Evolutionary conservation across 2,888 invertebrate genomes (phyloP), one percentile per base, ranked within the genome.

Genomic region (Odontocolon sp.): DNA sequence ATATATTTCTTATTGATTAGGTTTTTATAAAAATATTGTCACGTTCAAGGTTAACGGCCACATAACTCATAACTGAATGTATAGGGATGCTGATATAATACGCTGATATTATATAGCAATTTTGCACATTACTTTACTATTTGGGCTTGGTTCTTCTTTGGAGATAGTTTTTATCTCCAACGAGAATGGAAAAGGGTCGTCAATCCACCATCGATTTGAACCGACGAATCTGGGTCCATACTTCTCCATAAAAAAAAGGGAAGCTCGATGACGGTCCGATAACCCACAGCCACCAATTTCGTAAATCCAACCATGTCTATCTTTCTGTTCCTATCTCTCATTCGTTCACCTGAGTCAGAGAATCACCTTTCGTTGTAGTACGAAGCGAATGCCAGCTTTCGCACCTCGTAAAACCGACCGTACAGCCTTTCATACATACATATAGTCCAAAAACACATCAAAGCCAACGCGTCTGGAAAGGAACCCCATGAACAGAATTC

Each of bases 261-360:
- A 14, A 47, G n/a, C 42, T 40, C 68, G 73, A 78, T 74, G 76
- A 72, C 69, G 70, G 40, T 63, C 66, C 68, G 81, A 81, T 82
- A 81, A 79, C 80, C 73, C 50, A 14, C 28, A 31, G 33, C 40
- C 42, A 18, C 36, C 36, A 26, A 26, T 68, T 57, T 70, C 63
- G 74, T 75, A 80, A 77, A 78, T 79, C 64, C 70, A 59, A 8
- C 42, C 47, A 36, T 57, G 18, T 18, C 21, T n/a, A 23, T 50
- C 14, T 38, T 66, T 57, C 70, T 11, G 67, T 75, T 33, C 45
- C 69, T 47, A 45, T 33, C 38, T 26, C 21, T 26, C 11, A 11
- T 38, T 47, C 36, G 28, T 38, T 28, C 36, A 36, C 47, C 28
- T 14, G 54, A 47, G 26, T n/a, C n/a, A 16, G 28, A 18, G 36